These are phyloP conservation scores for Blomia tropicalis DNA, from an alignment of 2,888 invertebrate species.

Conservation along the genomic window DNA sequence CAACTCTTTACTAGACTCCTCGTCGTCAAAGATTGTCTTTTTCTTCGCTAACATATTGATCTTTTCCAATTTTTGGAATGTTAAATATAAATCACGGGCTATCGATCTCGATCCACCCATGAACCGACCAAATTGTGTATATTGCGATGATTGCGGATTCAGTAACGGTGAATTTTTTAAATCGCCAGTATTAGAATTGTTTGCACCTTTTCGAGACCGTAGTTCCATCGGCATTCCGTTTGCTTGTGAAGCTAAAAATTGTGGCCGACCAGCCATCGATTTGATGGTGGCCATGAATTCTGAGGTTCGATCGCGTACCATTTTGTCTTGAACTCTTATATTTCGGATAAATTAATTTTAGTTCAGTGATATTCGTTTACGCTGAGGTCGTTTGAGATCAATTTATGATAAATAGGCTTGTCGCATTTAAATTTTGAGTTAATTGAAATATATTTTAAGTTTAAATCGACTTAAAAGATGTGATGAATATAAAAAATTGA, in stretches of 20 bases:
- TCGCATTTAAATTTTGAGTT: too few relatives aligned
- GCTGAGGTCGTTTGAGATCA: too few relatives aligned
- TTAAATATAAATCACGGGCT: slow-evolving; percentile 19
- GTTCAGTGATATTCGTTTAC: too few relatives aligned
- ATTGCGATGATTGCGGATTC: slow-evolving; percentile 8
- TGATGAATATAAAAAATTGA: too few relatives aligned
- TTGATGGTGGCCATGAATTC: slow-evolving; percentile 22
- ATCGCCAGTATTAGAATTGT: neutral
- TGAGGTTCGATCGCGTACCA: slow-evolving; percentile 22
- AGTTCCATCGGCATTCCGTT: slow-evolving; percentile 10
- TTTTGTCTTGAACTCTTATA: neutral
- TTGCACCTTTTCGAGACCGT: slow-evolving; percentile 5
- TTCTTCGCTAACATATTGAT: slow-evolving; percentile 72
- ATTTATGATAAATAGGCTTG: too few relatives aligned
- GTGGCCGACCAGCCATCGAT: slow-evolving; percentile 22
- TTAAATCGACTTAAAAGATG: too few relatives aligned
- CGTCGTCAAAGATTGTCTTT: slow-evolving; percentile 89
- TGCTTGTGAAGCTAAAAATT: neutral
- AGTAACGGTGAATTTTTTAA: neutral
- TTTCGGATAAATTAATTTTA: too few relatives aligned
- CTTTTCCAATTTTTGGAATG: slow-evolving; percentile 25
- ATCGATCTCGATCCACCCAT: slow-evolving; percentile 21
- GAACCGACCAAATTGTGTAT: slow-evolving; percentile 18
- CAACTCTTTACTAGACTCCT: slow-evolving; percentile 63
- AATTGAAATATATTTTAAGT: too few relatives aligned